phyloP scores from a whole-genome alignment of 2,888 invertebrate genomes.

The Aspidapion aeneum region DNA sequence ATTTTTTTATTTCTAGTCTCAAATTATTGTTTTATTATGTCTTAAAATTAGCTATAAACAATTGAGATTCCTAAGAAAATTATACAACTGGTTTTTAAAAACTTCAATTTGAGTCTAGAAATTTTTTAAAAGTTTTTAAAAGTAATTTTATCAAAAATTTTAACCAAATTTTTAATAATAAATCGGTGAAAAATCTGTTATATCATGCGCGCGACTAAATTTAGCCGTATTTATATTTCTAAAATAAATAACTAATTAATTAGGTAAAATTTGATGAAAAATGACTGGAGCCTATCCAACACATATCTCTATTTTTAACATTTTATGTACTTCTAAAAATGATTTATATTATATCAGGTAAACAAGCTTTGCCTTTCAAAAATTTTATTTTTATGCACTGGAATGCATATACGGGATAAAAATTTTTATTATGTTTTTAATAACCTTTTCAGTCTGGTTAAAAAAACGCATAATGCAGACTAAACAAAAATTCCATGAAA shows the following conservation, averaged over 20 bases:
- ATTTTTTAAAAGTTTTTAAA: neutral
- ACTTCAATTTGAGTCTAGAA: no score
- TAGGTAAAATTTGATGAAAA: neutral
- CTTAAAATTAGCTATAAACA: neutral
- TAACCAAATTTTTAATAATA: neutral
- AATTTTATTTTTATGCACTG: neutral
- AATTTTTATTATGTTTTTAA: no score
- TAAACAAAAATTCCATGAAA: no score
- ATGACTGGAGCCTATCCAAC: neutral
- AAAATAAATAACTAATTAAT: no score
- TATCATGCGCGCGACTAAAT: neutral
- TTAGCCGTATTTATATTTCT: neutral
- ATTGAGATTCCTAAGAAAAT: neutral
- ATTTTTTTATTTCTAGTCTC: no score
- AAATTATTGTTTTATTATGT: no score
- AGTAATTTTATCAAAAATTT: neutral
- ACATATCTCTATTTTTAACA: neutral
- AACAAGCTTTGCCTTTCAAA: neutral
- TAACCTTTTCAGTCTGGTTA: no score
- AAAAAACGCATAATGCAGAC: no score
- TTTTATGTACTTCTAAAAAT: neutral
- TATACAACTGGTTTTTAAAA: neutral
- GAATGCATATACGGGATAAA: no score
- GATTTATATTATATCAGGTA: neutral
- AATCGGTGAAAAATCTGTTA: neutral